Evolutionary conservation across 2,888 invertebrate genomes (phyloP).

Genomic region (Kryphioiulus occultus): DNA sequence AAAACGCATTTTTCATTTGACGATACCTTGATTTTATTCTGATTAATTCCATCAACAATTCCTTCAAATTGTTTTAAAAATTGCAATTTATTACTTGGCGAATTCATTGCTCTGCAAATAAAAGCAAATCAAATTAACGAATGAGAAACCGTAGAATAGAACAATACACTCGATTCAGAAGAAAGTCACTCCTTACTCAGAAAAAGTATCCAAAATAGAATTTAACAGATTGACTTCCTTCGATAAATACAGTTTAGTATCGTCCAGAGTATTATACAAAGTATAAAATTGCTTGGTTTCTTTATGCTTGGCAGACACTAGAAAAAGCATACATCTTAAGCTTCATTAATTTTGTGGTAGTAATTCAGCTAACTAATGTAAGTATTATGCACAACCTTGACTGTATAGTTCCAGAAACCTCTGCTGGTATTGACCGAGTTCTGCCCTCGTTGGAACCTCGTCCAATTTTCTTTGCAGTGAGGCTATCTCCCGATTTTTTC

Average conservation of each 20-base stretch:
- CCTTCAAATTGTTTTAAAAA: slow-evolving; percentile 89
- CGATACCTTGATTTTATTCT: slow-evolving; percentile 79
- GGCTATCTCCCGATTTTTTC: slow-evolving; percentile 79
- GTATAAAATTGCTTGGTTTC: slow-evolving; percentile 98
- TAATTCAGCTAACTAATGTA: no score
- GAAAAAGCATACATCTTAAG: no score
- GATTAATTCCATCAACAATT: slow-evolving; percentile 88
- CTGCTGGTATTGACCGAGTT: slow-evolving; percentile 93
- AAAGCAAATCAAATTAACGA: background rate
- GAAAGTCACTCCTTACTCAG: slow-evolving; percentile 70
- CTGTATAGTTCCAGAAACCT: slow-evolving; percentile 95
- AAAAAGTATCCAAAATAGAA: slow-evolving; percentile 88
- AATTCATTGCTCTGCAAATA: slow-evolving; percentile 76
- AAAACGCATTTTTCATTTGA: no score
- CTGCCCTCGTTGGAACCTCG: slow-evolving; percentile 90
- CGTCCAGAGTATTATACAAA: slow-evolving; percentile 92
- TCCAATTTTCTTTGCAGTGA: slow-evolving; percentile 85
- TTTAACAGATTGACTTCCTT: slow-evolving; percentile 89
- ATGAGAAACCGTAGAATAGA: background rate
- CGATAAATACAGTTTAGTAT: slow-evolving; percentile 89
- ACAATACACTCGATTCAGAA: background rate
- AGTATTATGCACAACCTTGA: slow-evolving; percentile 65
- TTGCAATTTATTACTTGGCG: slow-evolving; percentile 80
- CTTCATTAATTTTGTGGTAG: background rate
- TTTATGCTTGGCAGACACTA: slow-evolving; percentile 92